Conservation (phyloP, 2,113 vertebrate species). For the Cyphomyrus discorhynchus region DNA sequence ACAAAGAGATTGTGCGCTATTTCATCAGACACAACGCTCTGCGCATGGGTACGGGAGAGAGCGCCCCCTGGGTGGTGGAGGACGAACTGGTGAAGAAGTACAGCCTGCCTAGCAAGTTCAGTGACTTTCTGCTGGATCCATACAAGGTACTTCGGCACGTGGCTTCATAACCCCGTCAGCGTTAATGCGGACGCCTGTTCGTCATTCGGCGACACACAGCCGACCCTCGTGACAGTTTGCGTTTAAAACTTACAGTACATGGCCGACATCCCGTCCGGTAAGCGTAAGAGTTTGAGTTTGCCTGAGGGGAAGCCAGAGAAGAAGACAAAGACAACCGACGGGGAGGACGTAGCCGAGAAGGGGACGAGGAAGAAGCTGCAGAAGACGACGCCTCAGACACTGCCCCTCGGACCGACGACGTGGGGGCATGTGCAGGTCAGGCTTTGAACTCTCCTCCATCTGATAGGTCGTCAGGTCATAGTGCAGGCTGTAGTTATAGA, state of each 20-base stretch:
- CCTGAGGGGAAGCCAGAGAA: constrained; percentile 78
- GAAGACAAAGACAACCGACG: constrained; percentile 63
- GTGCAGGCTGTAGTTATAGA: neutral
- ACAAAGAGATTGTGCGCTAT: constrained; percentile 96
- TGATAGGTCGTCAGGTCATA: neutral
- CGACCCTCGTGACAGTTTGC: neutral
- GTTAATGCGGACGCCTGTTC: too few relatives aligned
- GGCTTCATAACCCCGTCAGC: neutral
- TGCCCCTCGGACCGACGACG: constrained; percentile 77
- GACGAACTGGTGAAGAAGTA: constrained; percentile 91
- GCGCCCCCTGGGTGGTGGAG: constrained; percentile 93
- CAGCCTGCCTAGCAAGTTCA: constrained; percentile 91
- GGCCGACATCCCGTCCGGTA: constrained; percentile 81
- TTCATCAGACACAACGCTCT: constrained; percentile 89
- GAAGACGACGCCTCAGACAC: constrained; percentile 61
- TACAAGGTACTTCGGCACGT: constrained; percentile 71
- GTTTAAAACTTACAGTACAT: constrained; percentile 69
- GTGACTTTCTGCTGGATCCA: constrained; percentile 89
- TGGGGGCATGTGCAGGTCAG: constrained; percentile 81
- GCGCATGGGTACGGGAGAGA: constrained; percentile 81
- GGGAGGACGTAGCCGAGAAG: constrained; percentile 28
- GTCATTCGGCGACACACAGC: neutral
- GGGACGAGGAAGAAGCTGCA: constrained; percentile 55
- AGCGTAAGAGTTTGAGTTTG: constrained; percentile 77
- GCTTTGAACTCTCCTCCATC: neutral